Evolutionary conservation across 2,797 vertebrate genomes (phyloP).

Genomic region (Amblyraja radiata): DNA sequence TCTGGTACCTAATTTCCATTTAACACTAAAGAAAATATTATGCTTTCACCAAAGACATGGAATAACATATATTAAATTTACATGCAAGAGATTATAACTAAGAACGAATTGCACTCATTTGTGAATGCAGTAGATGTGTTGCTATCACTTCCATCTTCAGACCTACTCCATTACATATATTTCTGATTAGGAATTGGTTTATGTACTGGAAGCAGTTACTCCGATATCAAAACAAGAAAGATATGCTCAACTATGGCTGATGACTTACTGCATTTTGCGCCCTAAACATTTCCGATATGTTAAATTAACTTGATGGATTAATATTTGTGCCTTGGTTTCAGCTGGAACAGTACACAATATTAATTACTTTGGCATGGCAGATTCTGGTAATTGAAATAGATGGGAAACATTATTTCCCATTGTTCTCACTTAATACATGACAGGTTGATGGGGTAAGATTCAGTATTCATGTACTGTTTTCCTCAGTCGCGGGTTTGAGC

Average conservation of each 20-base stretch:
- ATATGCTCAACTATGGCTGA: not conserved
- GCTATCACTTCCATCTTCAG: not conserved
- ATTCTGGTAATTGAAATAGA: conserved; percentile 3
- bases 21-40: not conserved
- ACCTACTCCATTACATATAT: not conserved
- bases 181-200: not conserved
- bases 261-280: not conserved
- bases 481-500: not conserved
- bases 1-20: not conserved
- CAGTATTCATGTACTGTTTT: not conserved
- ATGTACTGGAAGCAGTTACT: not conserved
- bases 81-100: not conserved
- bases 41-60: not conserved
- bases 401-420: not conserved
- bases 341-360: not conserved
- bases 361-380: conserved; percentile 21
- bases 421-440: conserved; percentile 11
- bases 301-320: not conserved
- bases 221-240: not conserved
- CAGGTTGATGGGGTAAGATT: conserved; percentile 19
- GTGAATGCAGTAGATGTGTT: not conserved
- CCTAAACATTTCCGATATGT: not conserved
- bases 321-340: not conserved
- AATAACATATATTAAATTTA: not conserved
- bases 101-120: not conserved